Base-by-base conservation (phyloP, 1,140 invertebrate species). In the Papilio polytes region DNA sequence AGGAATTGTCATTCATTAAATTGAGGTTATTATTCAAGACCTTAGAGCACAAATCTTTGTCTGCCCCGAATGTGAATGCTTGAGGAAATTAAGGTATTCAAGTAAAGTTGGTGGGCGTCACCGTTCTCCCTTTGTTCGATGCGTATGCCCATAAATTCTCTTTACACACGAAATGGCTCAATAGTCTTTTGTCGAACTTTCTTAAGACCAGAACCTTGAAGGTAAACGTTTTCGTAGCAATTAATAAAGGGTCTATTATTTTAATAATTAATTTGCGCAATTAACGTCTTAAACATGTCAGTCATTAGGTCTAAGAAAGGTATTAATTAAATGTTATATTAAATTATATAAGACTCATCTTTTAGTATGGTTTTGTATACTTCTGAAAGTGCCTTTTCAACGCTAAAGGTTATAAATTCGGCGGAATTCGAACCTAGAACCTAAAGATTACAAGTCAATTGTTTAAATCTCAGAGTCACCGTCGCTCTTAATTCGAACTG, bases 21-120 rank as follows among this genome's bases (percentile, higher is more conserved):
- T 53, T 72, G 73, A 73, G 80, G 81, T 80, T 73, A 82, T 82
- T 82, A 80, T 80, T 82, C 81, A 82, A 70, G 70, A 80, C 74
- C 81, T 46, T 7, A 41, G 73, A 46, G 20, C 44, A 83, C 84
- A 87, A 85, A 85, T 85, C 86, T 84, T 86, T 84, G 84, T 84
- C 84, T 81, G 78, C 51, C 31, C 41, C 59, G 73, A 74, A 41
- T 53, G 80, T 80, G 78, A 82, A 83, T 82, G 85, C 82, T 84
- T 79, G 85, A 90, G 88, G 89, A 90, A 89, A 90, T 89, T 90
- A 88, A 88, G 86, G 85, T 83, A 84, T 88, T 88, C 86, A 86
- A 82, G 80, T 85, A 85, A 84, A 89, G 80, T 76, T 74, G 20
- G 81, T 82, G 81, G 78, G 81, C 81, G 81, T 78, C 70, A 66